Evolutionary conservation across 2,113 vertebrate genomes (phyloP).

Genomic region (Festucalex cinctus): DNA sequence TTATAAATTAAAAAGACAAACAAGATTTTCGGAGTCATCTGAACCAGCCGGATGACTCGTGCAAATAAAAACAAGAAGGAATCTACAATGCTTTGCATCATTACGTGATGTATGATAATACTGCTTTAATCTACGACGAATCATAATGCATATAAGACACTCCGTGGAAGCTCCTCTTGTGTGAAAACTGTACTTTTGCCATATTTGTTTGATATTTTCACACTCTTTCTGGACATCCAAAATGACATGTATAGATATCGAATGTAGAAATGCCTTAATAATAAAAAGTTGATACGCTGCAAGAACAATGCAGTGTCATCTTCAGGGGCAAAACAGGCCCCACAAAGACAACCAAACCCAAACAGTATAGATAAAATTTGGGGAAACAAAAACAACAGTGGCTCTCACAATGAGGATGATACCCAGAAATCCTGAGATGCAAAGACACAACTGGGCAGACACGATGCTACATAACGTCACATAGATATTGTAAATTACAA

Average conservation of each 20-base stretch:
- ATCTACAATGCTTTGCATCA: constrained; percentile 5
- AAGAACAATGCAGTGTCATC: not conserved
- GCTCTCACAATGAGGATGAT: constrained; percentile 5
- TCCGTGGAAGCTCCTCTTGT: not conserved
- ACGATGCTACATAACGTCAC: constrained; percentile 26
- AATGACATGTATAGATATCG: not conserved
- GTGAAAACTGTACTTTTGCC: constrained; percentile 12
- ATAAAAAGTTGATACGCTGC: not conserved
- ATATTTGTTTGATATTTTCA: not conserved
- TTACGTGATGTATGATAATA: constrained; percentile 17
- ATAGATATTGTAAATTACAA: constrained; percentile 20
- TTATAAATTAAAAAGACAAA: constrained; percentile 55
- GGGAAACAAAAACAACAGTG: not conserved
- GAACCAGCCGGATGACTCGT: constrained; percentile 72
- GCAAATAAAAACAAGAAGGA: constrained; percentile 53
- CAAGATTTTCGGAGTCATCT: constrained; percentile 48
- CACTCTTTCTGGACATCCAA: constrained; percentile 2
- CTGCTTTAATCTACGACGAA: constrained; percentile 11
- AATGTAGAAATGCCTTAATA: not conserved
- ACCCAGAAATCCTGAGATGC: constrained; percentile 4
- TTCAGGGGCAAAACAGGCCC: too few species aligned
- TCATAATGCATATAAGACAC: constrained; percentile 36
- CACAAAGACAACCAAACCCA: too few species aligned
- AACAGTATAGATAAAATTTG: too few species aligned
- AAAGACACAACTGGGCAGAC: constrained; percentile 19